Evolutionary conservation across 1,140 invertebrate species (phyloP), one percentile per base, ranked within the genome.

Genomic region (Zaprionus ornatus): DNA sequence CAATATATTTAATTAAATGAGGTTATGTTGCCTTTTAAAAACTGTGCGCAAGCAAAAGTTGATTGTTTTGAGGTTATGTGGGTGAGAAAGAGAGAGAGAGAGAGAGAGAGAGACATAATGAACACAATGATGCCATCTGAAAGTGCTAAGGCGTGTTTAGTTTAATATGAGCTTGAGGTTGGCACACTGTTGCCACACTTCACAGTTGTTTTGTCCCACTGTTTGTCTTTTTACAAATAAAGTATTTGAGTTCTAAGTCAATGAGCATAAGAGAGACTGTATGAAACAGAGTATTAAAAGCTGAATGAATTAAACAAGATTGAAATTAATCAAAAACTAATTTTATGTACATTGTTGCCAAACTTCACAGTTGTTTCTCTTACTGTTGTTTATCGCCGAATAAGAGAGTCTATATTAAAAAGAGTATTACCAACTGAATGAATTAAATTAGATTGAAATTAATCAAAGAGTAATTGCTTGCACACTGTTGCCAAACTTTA

Each of bases 1-100:
- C 29, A 60, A 67, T 60, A 61, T 42, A 68, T 61, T 69, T 56
- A 69, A 62, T 62, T 56, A 61, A 68, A 67, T 50, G 40, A 17
- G 27, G 25, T 45, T 45, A 50, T 50, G 45, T 54, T 17, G 50
- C 12, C 13, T 59, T 42, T 54, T 21, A 17, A 54, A 19, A 23
- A 62, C 32, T 29, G 29, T 72, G 55, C 29, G 15, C n/a, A 50
- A 10, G 32, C 19, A 19, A 40, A 54, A 52, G 45, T 32, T 21
- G 13, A 67, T 27, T 32, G 29, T 15, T 42, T 59, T 67, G 21
- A 35, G 42, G 42, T 52, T 68, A 27, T 35, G 56, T 50, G 17
- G 9, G 10, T 21, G 42, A 21, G 17, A n/a, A 9, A 9, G 45
- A 21, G 3, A 9, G 15, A 19, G 7, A 19, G 7, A 19, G 13